phyloP scores from a whole-genome alignment of 30 jellyfish, hydroid and myxozoan species.

The Catostylus mosaicus region DNA sequence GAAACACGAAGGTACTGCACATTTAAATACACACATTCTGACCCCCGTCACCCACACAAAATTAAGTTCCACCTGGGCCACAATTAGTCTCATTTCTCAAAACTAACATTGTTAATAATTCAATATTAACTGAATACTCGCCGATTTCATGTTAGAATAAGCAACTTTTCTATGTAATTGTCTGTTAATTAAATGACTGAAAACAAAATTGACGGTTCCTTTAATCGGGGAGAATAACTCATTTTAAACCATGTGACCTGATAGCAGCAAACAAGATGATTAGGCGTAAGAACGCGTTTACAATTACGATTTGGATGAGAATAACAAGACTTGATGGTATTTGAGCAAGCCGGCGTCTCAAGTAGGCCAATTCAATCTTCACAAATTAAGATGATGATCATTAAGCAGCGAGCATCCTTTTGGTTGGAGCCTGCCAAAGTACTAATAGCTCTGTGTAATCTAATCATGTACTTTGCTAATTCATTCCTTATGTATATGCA shows the following conservation, averaged over 20 bases:
- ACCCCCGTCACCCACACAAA: no score
- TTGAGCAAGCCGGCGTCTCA: conserved; percentile 36
- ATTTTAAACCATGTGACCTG: not conserved
- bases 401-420: not conserved
- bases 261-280: not conserved
- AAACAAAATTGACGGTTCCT: not conserved
- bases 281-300: conserved; percentile 1
- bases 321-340: conserved; percentile 21
- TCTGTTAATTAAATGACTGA: not conserved
- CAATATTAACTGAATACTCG: no score
- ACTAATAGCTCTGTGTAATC: conserved; percentile 3
- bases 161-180: not conserved
- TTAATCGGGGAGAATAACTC: not conserved
- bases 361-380: conserved; percentile 23
- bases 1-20: no score
- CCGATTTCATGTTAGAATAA: not conserved
- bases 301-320: not conserved
- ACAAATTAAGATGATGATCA: conserved; percentile 12
- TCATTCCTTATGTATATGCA: conserved; percentile 2
- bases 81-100: no score
- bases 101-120: no score
- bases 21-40: no score
- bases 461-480: conserved; percentile 11
- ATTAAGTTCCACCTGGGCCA: no score
- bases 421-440: conserved; percentile 25